Evolutionary conservation across 2,888 invertebrate genomes (phyloP), one percentile per base, ranked within the genome.

Genomic region (Xanthia togata): DNA sequence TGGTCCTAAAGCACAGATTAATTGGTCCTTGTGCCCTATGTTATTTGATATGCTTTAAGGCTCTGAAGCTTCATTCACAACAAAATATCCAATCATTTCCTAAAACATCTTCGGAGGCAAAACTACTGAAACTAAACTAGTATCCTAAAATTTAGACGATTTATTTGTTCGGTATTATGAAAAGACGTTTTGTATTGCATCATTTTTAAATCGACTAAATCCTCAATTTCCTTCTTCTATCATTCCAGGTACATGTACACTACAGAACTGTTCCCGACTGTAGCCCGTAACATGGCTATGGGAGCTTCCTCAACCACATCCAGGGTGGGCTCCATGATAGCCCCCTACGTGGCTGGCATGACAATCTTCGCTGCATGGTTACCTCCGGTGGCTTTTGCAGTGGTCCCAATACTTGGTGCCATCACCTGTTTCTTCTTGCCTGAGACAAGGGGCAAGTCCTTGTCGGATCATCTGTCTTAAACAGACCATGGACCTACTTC

Each of bases 221-320:
- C 1, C 0, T 72, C 5, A 44, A 47, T 17, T 4, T 60, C 64
- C 11, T 14, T 41, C 6, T 14, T 62, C 0, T 50, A 9, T 31
- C 62, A 20, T 87, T 86, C 47, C 87, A 92, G 92, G 85, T 92
- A 92, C 79, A 89, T 91, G 85, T 93, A 85, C 87, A 97, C 97
- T 0, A 95, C 97, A 59, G 97, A 97, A 91, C 93, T 97, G 85
- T 97, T 97, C 86, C 97, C 97, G 0, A 97, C 97, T 0, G 96
- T 96, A 38, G 91, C 97, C 59, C 93, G 97, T 76, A 97, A 97
- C 87, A 97, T 97, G 80, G 94, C 97, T 38, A 95, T 97, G 91
- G 97, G 97, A 4, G 95, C 95, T 8, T 97, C 97, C 84, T 97
- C 97, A 17, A 97, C 97, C 89, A 94, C 96, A 47, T 97, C 97